These are phyloP conservation scores for Alethe diademata DNA, from an alignment of 2,113 vertebrate species.

Conservation along the genomic window DNA sequence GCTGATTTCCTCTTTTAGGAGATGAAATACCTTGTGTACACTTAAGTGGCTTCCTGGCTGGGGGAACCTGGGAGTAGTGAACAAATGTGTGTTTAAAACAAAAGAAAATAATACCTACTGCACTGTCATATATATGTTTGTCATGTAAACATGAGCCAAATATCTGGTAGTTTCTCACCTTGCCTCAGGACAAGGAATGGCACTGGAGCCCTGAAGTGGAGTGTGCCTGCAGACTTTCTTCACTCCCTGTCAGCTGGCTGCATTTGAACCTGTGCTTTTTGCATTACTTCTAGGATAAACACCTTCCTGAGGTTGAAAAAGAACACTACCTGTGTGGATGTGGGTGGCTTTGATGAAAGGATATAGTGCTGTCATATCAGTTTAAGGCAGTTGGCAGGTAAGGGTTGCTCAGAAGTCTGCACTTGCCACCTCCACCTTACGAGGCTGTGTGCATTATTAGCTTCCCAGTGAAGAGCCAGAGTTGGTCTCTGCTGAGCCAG, in stretches of 20 bases:
- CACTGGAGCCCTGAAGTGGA: neutral
- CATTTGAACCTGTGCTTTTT: neutral
- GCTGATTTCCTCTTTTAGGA: neutral
- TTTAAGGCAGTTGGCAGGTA: neutral
- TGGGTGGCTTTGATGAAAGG: neutral
- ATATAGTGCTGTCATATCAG: neutral
- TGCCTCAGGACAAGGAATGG: neutral
- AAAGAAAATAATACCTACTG: neutral
- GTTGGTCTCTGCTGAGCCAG: neutral
- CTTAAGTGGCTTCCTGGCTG: neutral
- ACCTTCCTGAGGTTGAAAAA: neutral
- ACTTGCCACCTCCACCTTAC: neutral
- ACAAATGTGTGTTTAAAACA: neutral
- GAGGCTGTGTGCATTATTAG: neutral
- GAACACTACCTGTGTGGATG: neutral
- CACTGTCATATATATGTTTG: neutral
- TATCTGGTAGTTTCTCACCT: neutral
- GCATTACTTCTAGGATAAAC: neutral
- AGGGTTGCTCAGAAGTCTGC: neutral
- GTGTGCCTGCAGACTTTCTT: neutral
- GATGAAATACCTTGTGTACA: neutral
- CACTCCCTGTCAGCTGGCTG: neutral
- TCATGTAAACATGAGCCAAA: neutral
- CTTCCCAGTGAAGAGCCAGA: neutral
- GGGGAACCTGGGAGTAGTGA: neutral